Evolutionary conservation across 2,888 invertebrate genomes (phyloP), one percentile per base, ranked within the genome.

Genomic region (Drosophila subquinaria): DNA sequence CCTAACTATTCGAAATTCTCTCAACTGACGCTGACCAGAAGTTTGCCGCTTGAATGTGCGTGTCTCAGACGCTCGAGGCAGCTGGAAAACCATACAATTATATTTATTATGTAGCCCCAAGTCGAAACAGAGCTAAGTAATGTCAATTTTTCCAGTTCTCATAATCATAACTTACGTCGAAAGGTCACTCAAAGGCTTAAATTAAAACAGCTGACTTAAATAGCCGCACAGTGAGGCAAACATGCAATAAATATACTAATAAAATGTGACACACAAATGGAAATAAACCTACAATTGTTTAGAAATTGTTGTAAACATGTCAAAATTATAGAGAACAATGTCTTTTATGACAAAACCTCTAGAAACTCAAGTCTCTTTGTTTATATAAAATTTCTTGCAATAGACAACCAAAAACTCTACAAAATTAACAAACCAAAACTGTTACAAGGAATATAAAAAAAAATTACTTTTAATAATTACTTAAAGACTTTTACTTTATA

Each of bases 121-220:
- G 52, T 50, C 63, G 52, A 73, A 79, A 62, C 61, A 73, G 67
- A 66, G 68, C 74, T 74, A 80, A 81, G 85, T 81, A 88, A 79
- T 81, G 89, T 75, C 86, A 86, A 81, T 87, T 84, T 86, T 87
- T 81, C 72, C 87, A 87, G 79, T 83, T 81, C 84, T 78, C 83
- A 89, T 87, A 90, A 90, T 87, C 90, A 90, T 87, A 87, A 87
- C 83, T 87, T 88, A 87, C 64, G 73, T 61, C 77, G 77, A 89
- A 89, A 90, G 81, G 73, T 76, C 72, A 59, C 52, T 55, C 59
- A 57, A 38, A 45, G 55, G 17, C 47, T 43, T 35, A 15, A 43
- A 64, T 42, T 53, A 51, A 63, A 76, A 79, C 85, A 87, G 79
- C 82, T 88, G 81, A 76, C 60, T 33, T 40, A 42, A 69, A 61